Evolutionary conservation across 1,140 invertebrate genomes (phyloP).

Genomic region (Habropoda laboriosa): DNA sequence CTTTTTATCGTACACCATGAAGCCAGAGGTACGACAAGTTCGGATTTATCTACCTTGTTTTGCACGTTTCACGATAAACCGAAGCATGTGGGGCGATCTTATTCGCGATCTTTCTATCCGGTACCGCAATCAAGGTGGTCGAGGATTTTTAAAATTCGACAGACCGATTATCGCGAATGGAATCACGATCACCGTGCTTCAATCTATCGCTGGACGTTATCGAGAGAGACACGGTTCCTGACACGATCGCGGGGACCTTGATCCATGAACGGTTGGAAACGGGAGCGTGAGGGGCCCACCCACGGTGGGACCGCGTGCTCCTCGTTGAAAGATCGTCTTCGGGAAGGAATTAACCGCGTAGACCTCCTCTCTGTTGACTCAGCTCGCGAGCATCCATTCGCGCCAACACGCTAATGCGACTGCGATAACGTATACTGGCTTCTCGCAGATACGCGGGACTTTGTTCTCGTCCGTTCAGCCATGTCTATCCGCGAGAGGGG

Average conservation of each 20-base stretch:
- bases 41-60: too few relatives aligned
- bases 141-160: too few relatives aligned
- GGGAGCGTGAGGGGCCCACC: slow-evolving; percentile 15
- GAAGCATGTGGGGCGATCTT: too few relatives aligned
- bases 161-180: background rate
- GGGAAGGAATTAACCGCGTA: slow-evolving; percentile 28
- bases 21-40: too few relatives aligned
- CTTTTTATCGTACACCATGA: too few relatives aligned
- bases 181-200: background rate
- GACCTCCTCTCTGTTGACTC: slow-evolving; percentile 52
- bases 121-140: too few relatives aligned
- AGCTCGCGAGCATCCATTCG: slow-evolving; percentile 48
- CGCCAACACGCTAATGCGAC: slow-evolving; percentile 51
- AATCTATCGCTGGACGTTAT: background rate
- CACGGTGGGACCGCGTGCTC: background rate
- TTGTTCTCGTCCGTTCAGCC: slow-evolving; percentile 42
- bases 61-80: too few relatives aligned
- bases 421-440: slow-evolving; percentile 33
- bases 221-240: background rate
- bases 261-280: slow-evolving; percentile 14
- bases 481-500: background rate
- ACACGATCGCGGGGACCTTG: slow-evolving; percentile 12
- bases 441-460: slow-evolving; percentile 50
- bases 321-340: slow-evolving; percentile 21
- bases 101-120: too few relatives aligned